Conservation (phyloP, 2,113 vertebrate genomes). For the Prietella phreatophila region DNA sequence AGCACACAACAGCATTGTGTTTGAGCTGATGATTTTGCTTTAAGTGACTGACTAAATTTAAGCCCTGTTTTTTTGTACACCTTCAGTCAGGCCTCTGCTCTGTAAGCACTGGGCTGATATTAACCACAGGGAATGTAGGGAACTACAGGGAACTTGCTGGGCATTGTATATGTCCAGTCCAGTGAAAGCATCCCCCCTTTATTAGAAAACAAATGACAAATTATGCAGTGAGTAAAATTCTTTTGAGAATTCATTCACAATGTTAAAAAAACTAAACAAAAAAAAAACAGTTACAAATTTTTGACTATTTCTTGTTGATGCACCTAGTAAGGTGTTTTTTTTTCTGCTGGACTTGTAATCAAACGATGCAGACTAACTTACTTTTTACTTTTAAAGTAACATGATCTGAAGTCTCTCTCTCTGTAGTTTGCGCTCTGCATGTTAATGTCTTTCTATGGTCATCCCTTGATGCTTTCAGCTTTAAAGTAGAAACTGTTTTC, state of each 20-base stretch:
- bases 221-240: neutral
- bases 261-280: too few species aligned
- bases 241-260: neutral
- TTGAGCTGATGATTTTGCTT: too few species aligned
- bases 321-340: neutral
- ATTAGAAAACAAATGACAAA: neutral
- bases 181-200: constrained; percentile 6
- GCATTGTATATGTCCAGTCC: constrained; percentile 42
- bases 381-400: constrained; percentile 36
- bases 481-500: constrained; percentile 30
- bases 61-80: neutral
- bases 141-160: too few species aligned
- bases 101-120: neutral
- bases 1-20: neutral
- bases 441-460: constrained; percentile 29
- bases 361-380: constrained; percentile 12
- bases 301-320: too few species aligned
- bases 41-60: too few species aligned
- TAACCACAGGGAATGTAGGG: too few species aligned
- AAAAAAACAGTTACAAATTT: too few species aligned
- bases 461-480: constrained; percentile 17
- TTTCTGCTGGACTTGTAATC: neutral
- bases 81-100: neutral
- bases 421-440: constrained; percentile 14
- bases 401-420: constrained; percentile 22